Evolutionary conservation across 2,113 vertebrate species (phyloP).

Genomic region (Prunella fulvescens): DNA sequence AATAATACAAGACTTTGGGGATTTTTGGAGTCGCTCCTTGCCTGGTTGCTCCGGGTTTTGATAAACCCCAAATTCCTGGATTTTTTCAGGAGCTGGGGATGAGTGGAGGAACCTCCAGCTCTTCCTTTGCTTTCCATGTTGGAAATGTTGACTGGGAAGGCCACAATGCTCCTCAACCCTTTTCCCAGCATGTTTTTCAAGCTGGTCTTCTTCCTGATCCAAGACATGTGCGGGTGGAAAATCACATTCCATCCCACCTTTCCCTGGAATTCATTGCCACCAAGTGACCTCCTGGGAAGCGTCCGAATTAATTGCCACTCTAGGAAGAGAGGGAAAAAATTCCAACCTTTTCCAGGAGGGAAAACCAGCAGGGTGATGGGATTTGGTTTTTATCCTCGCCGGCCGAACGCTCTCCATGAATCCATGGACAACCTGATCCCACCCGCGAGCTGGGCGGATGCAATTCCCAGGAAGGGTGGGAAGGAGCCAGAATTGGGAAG

Average conservation of each 20-base stretch:
- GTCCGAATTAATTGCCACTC: neutral
- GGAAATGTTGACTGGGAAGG: rapidly evolving
- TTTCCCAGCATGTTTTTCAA: neutral
- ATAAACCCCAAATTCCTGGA: neutral
- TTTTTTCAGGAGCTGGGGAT: neutral
- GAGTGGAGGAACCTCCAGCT: neutral
- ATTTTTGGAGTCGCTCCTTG: neutral
- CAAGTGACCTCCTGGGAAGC: neutral
- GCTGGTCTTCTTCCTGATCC: neutral
- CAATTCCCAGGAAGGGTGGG: neutral
- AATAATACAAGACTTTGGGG: rapidly evolving
- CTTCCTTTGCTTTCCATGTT: neutral
- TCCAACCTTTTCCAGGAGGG: neutral
- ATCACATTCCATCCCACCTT: neutral
- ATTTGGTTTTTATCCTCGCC: neutral
- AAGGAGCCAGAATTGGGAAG: neutral
- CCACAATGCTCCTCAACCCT: rapidly evolving
- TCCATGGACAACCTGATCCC: neutral
- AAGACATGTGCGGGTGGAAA: neutral
- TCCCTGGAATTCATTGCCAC: neutral
- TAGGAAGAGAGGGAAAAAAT: neutral
- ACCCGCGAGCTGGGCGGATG: rapidly evolving
- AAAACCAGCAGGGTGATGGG: too few relatives aligned
- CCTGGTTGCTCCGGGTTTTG: rapidly evolving
- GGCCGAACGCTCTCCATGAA: rapidly evolving